Percentiles rank a stretch among this genome's conserved stretches.
These are phyloP conservation scores for Hymenopus coronatus DNA, from an alignment of 2,888 invertebrate species.

Conservation along the genomic window DNA sequence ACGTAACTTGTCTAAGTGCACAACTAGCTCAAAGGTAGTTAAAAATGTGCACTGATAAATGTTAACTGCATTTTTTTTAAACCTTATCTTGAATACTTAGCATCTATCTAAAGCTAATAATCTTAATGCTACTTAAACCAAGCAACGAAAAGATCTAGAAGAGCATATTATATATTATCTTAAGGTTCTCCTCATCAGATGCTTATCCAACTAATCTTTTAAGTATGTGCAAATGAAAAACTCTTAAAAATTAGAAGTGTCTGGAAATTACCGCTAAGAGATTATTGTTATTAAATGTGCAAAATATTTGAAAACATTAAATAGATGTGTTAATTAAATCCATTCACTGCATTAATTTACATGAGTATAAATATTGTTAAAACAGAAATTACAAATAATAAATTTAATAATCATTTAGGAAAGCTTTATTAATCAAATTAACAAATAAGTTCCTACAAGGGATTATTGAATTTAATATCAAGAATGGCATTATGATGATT, in stretches of 20 bases:
- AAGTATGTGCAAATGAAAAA: not conserved
- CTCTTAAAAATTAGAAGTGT: not conserved
- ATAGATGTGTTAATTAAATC: too few species aligned
- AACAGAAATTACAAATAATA: too few species aligned
- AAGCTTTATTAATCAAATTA: too few species aligned
- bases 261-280: not conserved
- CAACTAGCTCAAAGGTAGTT: not conserved
- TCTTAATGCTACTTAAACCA: not conserved
- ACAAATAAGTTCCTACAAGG: too few species aligned
- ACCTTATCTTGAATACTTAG: not conserved
- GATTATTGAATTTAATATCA: too few species aligned
- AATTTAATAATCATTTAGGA: too few species aligned
- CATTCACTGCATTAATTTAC: too few species aligned
- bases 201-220: not conserved
- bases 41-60: not conserved
- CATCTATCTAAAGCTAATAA: not conserved
- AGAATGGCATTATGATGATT: too few species aligned
- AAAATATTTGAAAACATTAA: too few species aligned
- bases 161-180: not conserved
- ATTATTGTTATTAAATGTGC: too few species aligned
- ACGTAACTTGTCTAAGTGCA: not conserved
- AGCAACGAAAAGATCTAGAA: not conserved
- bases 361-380: too few species aligned
- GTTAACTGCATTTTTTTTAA: not conserved
- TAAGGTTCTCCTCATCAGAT: not conserved